Conservation (phyloP, 2,797 vertebrate species). For the Valencia hispanica region DNA sequence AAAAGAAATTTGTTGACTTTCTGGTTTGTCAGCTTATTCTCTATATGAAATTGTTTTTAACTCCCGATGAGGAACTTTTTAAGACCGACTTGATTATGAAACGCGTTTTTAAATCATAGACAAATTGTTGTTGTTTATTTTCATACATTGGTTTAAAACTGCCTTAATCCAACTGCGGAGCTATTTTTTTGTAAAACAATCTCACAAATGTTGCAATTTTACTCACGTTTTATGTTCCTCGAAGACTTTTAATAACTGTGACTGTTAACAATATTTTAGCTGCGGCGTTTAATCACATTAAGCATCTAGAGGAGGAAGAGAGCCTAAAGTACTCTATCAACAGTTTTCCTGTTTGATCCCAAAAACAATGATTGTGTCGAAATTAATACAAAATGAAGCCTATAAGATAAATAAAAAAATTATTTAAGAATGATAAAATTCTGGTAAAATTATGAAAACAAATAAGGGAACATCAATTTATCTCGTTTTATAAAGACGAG, state of each 20-base stretch:
- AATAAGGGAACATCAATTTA: neutral
- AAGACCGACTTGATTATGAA: slow-evolving; percentile 4
- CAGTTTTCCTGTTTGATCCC: slow-evolving; percentile 7
- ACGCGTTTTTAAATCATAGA: slow-evolving; percentile 15
- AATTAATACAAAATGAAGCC: neutral
- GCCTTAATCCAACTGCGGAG: slow-evolving; percentile 1
- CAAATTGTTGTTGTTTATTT: slow-evolving; percentile 10
- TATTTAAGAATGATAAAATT: neutral
- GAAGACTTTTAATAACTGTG: slow-evolving; percentile 5
- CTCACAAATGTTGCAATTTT: slow-evolving; percentile 24
- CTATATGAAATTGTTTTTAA: neutral
- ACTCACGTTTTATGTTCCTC: slow-evolving; percentile 9
- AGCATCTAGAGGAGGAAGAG: neutral
- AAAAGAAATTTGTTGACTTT: neutral
- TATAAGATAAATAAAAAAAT: neutral
- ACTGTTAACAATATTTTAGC: neutral
- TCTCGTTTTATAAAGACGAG: neutral
- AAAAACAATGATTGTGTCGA: neutral
- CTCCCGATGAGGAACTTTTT: neutral
- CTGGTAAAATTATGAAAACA: neutral
- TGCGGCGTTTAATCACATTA: neutral
- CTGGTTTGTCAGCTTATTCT: neutral
- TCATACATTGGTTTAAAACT: slow-evolving; percentile 2
- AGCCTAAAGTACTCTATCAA: neutral
- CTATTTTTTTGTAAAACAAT: neutral